These are phyloP conservation scores for Melipona bicolor DNA, from an alignment of 2,888 invertebrate genomes.

Conservation along the genomic window DNA sequence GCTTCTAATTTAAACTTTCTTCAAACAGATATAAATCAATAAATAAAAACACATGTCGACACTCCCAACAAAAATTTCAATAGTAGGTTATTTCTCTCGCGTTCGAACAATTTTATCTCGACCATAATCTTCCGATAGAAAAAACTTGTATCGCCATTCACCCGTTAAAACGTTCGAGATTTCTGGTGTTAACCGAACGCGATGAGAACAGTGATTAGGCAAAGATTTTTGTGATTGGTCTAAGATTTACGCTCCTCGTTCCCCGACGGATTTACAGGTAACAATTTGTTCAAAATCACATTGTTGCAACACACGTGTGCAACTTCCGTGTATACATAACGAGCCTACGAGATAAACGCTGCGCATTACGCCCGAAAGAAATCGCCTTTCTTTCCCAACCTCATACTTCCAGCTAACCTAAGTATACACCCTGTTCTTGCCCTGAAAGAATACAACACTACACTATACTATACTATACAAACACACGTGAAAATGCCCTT, in stretches of 20 bases:
- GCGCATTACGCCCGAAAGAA: constrained; percentile 7
- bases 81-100: no score
- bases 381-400: constrained; percentile 19
- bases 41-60: no score
- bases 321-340: constrained; percentile 17
- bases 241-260: not conserved
- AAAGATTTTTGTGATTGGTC: not conserved
- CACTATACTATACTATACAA: not conserved
- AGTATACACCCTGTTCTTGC: not conserved
- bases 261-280: no score
- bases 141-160: not conserved
- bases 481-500: not conserved
- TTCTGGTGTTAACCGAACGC: not conserved
- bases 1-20: no score
- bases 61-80: no score
- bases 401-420: not conserved
- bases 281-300: constrained; percentile 10
- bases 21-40: no score
- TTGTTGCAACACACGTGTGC: constrained; percentile 11
- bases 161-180: not conserved
- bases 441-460: not conserved
- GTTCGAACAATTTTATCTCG: no score
- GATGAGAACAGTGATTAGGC: not conserved
- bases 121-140: no score
- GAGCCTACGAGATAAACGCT: not conserved